Evolutionary conservation across 2,797 vertebrate genomes (phyloP).

Genomic region (Acanthurus lineatus): DNA sequence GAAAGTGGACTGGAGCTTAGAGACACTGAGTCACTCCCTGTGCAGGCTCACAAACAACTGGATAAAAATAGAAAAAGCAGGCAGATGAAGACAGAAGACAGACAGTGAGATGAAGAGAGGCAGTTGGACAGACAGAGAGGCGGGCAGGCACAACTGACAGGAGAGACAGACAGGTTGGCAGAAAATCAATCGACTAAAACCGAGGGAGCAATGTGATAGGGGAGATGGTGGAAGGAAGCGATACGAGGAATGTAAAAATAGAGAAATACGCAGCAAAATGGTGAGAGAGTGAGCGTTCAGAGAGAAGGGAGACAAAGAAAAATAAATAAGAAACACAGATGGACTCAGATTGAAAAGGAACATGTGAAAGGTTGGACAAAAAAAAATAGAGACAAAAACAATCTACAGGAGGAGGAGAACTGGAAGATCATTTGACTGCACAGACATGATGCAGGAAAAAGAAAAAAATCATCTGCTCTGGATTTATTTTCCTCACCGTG

Average conservation of each 20-base stretch:
- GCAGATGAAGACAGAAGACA: slow-evolving; percentile 62
- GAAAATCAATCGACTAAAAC: slow-evolving; percentile 61
- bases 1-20: slow-evolving; percentile 75
- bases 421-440: slow-evolving; percentile 9
- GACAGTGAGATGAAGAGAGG: slow-evolving; percentile 52
- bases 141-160: slow-evolving; percentile 19
- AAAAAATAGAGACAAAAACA: background rate
- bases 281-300: background rate
- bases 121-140: slow-evolving; percentile 54
- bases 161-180: slow-evolving; percentile 51
- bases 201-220: slow-evolving; percentile 26
- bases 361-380: background rate
- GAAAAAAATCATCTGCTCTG: background rate
- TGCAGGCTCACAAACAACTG: slow-evolving; percentile 74
- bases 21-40: slow-evolving; percentile 78
- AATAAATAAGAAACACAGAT: slow-evolving; percentile 20
- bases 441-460: background rate
- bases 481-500: slow-evolving; percentile 4
- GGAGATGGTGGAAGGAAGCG: slow-evolving; percentile 13
- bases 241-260: slow-evolving; percentile 40
- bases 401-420: background rate
- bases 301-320: background rate
- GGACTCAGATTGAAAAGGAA: background rate
- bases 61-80: slow-evolving; percentile 78
- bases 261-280: slow-evolving; percentile 16